These are phyloP conservation scores for Caenorhabditis sp. DNA, from an alignment of 2,888 invertebrate genomes.

Conservation along the genomic window DNA sequence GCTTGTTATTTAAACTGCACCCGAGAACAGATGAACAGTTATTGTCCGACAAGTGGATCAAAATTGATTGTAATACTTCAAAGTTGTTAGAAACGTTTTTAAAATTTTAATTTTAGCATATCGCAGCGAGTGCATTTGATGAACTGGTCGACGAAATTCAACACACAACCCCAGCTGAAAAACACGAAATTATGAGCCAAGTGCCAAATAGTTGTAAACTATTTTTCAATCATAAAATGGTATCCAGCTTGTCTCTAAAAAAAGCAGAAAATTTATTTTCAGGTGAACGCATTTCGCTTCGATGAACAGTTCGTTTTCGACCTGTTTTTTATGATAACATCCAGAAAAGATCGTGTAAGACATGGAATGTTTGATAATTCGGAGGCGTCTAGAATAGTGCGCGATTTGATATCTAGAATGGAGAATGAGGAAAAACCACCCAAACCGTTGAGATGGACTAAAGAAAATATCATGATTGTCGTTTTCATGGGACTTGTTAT, in stretches of 20 bases:
- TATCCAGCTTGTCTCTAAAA: too few relatives aligned
- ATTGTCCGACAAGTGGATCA: slow-evolving; percentile 16
- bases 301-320: slow-evolving; percentile 8
- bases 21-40: slow-evolving; percentile 5
- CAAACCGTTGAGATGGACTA: slow-evolving; percentile 7
- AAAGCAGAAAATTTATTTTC: too few relatives aligned
- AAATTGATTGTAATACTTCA: slow-evolving; percentile 16
- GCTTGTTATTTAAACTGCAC: slow-evolving; percentile 19
- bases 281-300: slow-evolving; percentile 9
- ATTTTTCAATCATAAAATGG: slow-evolving; percentile 2
- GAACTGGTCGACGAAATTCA: slow-evolving; percentile 1
- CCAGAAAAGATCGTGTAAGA: not conserved
- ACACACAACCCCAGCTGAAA: slow-evolving; percentile 1
- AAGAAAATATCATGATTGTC: not conserved
- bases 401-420: not conserved
- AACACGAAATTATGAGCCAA: not conserved
- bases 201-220: slow-evolving; percentile 8
- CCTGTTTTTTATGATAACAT: slow-evolving; percentile 12
- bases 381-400: slow-evolving; percentile 7
- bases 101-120: not conserved
- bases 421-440: not conserved
- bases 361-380: not conserved
- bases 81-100: not conserved
- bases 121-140: slow-evolving; percentile 8
- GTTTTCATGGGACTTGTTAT: slow-evolving; percentile 16